Evolutionary conservation across 2,797 vertebrate genomes (phyloP).

Genomic region (Diplodus sargus): DNA sequence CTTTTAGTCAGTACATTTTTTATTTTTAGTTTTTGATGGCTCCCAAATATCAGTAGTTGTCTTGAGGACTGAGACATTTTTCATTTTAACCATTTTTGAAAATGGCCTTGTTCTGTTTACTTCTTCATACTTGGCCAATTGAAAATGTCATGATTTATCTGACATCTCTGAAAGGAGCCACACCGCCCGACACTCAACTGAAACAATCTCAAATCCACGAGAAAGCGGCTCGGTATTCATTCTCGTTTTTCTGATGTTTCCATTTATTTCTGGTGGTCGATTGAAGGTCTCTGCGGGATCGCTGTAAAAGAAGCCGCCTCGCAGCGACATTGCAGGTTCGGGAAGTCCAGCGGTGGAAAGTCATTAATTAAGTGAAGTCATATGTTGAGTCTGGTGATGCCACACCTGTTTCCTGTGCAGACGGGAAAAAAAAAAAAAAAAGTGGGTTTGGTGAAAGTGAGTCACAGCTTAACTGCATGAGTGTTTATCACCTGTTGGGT

Average conservation of each 20-base stretch:
- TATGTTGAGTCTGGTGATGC: slow-evolving; percentile 65
- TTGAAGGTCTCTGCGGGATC: background rate
- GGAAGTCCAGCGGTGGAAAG: slow-evolving; percentile 30
- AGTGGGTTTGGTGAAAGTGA: slow-evolving; percentile 38
- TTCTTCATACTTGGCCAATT: background rate
- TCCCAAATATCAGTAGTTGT: background rate
- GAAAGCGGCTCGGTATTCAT: background rate
- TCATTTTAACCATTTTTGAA: background rate
- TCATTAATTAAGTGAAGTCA: slow-evolving; percentile 64
- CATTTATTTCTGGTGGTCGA: background rate
- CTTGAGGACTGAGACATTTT: background rate
- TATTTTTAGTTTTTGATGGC: background rate
- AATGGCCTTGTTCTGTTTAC: background rate
- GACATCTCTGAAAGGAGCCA: background rate
- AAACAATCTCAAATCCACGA: background rate
- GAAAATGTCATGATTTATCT: background rate
- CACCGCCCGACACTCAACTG: background rate
- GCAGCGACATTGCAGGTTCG: background rate
- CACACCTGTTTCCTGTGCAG: slow-evolving; percentile 71
- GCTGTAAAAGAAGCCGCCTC: background rate
- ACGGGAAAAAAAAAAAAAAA: slow-evolving; percentile 17
- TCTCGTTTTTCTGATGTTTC: background rate
- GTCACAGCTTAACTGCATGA: slow-evolving; percentile 31
- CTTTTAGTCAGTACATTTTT: background rate
- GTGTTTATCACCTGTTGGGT: slow-evolving; percentile 10